Base-by-base conservation (phyloP, 2,113 vertebrate genomes). In the Todiramphus saurophagus region DNA sequence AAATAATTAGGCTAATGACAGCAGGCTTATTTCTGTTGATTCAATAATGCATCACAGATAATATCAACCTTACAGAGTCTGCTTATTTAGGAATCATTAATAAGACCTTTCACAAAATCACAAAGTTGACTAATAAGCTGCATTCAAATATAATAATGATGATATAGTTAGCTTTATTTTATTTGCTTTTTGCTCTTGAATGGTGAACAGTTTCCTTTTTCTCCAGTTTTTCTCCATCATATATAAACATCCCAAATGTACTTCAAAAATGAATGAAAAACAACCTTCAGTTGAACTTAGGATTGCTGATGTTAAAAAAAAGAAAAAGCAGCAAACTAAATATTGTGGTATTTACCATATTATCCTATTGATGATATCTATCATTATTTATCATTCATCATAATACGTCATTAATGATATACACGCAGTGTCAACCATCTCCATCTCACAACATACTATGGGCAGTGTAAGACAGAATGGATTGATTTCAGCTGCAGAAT, bases 1-100 rank as follows among this genome's bases (percentile, higher is more conserved):
- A 74, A 95, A 87, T 90, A 95, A 94, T 90, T 77, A 80, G 86
- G 75, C 79, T 95, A 94, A 95, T 88, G 90, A 94, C 77, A 95
- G 92, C 75, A 91, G 77, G 81, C 82, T 89, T 91, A 60, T 75
- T 91, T 79, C 93, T 94, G 87, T 87, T 94, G 91, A 75, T 94
- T 83, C 91, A 93, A 90, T 93, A 93, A 94, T 25, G 63, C 68
- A 89, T 80, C 68, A 21, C 41, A 85, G 67, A 58, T 68, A 75
- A 44, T 30, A 69, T 58, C 92, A 76, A 69, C 59, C 70, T 4
- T 46, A 67, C 41, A 14, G 90, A 90, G 44, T n/a, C 90, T 80
- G 78, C 82, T 89, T 67, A 27, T 70, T 90, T 48, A 74, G 75
- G 55, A 88, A 46, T 77, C 76, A 88, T 80, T 89, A 94, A 83